These are phyloP conservation scores for Ectropis grisescens DNA, from an alignment of 1,140 invertebrate genomes.

Conservation along the genomic window DNA sequence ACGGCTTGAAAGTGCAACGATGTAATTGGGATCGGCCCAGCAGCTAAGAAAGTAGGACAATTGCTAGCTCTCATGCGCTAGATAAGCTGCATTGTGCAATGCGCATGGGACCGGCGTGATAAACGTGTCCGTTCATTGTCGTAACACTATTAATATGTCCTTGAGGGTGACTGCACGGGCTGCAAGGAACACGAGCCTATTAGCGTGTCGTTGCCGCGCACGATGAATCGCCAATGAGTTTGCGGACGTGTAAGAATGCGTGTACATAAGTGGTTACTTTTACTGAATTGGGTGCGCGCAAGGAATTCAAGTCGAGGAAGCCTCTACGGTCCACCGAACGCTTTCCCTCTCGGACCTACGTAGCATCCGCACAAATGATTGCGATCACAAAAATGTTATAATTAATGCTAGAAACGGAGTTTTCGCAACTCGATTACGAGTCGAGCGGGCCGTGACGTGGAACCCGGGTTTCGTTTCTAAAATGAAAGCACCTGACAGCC, in stretches of 20 bases:
- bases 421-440: conserved; percentile 13
- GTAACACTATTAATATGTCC: conserved; percentile 54
- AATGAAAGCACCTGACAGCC: conserved; percentile 21
- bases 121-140: conserved; percentile 39
- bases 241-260: conserved; percentile 10
- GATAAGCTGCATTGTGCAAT: conserved; percentile 62
- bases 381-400: conserved; percentile 18
- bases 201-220: too few relatives aligned
- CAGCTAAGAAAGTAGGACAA: conserved; percentile 45
- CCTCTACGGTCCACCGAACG: conserved; percentile 34
- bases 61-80: conserved; percentile 44
- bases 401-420: conserved; percentile 10
- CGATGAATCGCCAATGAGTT: conserved; percentile 11
- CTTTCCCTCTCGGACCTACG: conserved; percentile 44
- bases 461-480: conserved; percentile 19
- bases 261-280: conserved; percentile 23
- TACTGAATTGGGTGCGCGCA: conserved; percentile 21
- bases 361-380: conserved; percentile 23
- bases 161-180: conserved; percentile 30
- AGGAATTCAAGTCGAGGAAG: conserved; percentile 38
- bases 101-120: conserved; percentile 36
- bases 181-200: conserved; percentile 4
- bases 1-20: conserved; percentile 28
- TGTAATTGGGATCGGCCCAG: conserved; percentile 23
- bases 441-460: too few relatives aligned